Conservation (phyloP, 2,888 invertebrate genomes). For the Cryptocheilus praepositus region DNA sequence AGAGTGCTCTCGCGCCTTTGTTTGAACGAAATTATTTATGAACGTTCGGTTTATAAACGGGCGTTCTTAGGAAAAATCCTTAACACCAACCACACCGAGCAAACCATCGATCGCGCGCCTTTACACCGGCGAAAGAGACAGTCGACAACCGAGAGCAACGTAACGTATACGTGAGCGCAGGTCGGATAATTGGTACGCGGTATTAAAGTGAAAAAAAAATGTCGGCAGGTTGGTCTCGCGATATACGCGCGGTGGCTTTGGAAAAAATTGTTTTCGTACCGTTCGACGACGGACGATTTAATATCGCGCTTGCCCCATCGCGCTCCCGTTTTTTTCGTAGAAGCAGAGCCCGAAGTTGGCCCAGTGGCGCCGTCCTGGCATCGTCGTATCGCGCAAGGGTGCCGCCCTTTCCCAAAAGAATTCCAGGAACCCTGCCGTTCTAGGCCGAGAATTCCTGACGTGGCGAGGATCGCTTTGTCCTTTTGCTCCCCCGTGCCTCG, state of each 20-base stretch:
- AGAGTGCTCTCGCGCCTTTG: slow-evolving; percentile 5
- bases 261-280: background rate
- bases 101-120: too few relatives aligned
- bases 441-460: slow-evolving; percentile 36
- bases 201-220: too few relatives aligned
- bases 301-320: too few relatives aligned
- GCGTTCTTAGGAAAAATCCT: too few relatives aligned
- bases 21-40: slow-evolving; percentile 6
- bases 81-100: too few relatives aligned
- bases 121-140: background rate
- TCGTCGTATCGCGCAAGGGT: slow-evolving; percentile 4
- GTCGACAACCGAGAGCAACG: background rate
- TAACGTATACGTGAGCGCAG: background rate
- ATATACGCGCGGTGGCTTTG: too few relatives aligned
- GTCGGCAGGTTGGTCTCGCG: too few relatives aligned
- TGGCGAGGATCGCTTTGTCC: slow-evolving; percentile 15
- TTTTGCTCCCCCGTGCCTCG: background rate
- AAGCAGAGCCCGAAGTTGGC: background rate
- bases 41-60: background rate
- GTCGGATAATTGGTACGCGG: too few relatives aligned
- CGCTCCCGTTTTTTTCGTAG: background rate
- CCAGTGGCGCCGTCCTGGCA: slow-evolving; percentile 29
- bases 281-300: background rate
- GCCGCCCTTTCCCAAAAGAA: slow-evolving; percentile 36
- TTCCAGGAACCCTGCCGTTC: slow-evolving; percentile 47